phyloP scores from a whole-genome alignment of 2,113 vertebrate species.

The pig (Sus scrofa) region DNA sequence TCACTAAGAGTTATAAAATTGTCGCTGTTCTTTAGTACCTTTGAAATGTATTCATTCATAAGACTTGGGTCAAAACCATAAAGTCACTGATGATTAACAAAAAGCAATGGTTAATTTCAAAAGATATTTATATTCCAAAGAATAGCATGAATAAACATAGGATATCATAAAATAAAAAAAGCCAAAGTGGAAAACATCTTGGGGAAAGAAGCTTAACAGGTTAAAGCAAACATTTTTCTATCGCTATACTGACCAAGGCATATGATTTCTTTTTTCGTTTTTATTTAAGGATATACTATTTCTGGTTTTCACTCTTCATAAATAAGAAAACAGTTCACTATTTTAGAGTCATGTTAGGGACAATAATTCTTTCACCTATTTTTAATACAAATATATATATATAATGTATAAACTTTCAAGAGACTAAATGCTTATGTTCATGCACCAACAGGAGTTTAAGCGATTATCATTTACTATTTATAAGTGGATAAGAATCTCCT shows the following conservation, averaged over 20 bases:
- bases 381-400: not conserved
- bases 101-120: slow-evolving; percentile 29
- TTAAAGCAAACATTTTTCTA: not conserved
- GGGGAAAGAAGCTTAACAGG: not conserved
- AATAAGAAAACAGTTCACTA: not conserved
- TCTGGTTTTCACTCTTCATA: slow-evolving; percentile 3
- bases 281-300: not conserved
- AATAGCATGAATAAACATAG: not conserved
- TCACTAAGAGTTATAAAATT: not conserved
- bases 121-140: not conserved
- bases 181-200: not conserved
- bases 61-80: not conserved
- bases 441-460: not conserved
- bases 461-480: not conserved
- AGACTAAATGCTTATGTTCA: not conserved
- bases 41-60: not conserved
- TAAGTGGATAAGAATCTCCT: not conserved
- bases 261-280: not conserved
- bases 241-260: not conserved
- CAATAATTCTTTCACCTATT: slow-evolving; percentile 8
- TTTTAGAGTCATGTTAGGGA: not conserved
- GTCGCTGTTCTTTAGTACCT: not conserved
- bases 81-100: slow-evolving; percentile 7
- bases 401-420: not conserved
- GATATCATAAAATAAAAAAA: not conserved